Conservation (phyloP, 2,888 invertebrate genomes). For the Parnassius glacialis region DNA sequence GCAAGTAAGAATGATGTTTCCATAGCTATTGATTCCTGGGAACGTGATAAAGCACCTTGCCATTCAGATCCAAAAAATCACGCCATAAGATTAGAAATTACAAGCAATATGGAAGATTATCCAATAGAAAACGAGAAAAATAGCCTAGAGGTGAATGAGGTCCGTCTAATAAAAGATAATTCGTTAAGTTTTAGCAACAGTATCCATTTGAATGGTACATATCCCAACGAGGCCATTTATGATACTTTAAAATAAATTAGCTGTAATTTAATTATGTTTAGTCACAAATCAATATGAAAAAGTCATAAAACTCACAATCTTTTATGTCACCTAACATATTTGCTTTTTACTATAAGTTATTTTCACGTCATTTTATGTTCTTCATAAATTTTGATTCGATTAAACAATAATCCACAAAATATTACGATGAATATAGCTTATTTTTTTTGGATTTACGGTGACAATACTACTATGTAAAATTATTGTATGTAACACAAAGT, state of each 20-base stretch:
- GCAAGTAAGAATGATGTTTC: constrained; percentile 70
- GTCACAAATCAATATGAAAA: constrained; percentile 23
- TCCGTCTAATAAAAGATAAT: constrained; percentile 69
- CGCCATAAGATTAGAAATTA: constrained; percentile 76
- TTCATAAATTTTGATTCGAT: neutral
- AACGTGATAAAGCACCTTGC: constrained; percentile 57
- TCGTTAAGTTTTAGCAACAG: constrained; percentile 76
- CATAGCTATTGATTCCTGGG: constrained; percentile 72
- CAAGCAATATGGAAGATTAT: constrained; percentile 72
- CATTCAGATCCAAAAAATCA: constrained; percentile 65
- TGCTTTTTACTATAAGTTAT: neutral
- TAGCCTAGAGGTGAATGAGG: constrained; percentile 57
- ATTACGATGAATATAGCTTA: too few relatives aligned
- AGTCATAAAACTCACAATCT: constrained; percentile 22
- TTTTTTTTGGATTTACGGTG: too few relatives aligned
- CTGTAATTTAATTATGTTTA: constrained; percentile 32
- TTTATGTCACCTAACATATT: constrained; percentile 20
- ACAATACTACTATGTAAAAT: neutral
- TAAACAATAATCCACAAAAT: too few relatives aligned
- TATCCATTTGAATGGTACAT: constrained; percentile 78
- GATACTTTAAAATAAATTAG: constrained; percentile 73
- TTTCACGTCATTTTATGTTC: neutral
- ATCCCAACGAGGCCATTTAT: constrained; percentile 79
- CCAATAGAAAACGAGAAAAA: constrained; percentile 52
- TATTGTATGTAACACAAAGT: too few relatives aligned